Evolutionary conservation across 23 tunicate species (phyloP).

Genomic region (Clavelina lepadiformis): DNA sequence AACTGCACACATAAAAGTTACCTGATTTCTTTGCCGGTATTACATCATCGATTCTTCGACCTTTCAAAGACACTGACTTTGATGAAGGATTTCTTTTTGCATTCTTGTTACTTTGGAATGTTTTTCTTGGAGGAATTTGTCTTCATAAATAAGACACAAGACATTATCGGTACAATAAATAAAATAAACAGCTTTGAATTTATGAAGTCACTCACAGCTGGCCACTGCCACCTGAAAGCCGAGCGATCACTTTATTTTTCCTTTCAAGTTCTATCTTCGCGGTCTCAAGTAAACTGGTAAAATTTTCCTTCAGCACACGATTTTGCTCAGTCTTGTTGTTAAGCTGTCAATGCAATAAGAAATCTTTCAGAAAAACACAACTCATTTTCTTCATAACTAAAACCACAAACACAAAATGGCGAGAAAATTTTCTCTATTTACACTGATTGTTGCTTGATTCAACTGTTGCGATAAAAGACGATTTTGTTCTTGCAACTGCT

Average conservation of each 20-base stretch:
- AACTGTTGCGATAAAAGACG: conserved; percentile 20
- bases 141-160: not conserved
- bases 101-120: too few relatives aligned
- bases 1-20: not conserved
- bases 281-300: conserved; percentile 36
- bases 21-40: not conserved
- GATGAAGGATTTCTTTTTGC: not conserved
- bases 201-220: not conserved
- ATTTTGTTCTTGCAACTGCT: conserved; percentile 35
- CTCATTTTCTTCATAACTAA: too few relatives aligned
- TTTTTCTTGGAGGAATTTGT: not conserved
- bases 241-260: conserved; percentile 39
- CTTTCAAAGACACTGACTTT: not conserved
- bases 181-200: too few relatives aligned
- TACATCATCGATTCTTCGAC: not conserved
- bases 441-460: conserved; percentile 16
- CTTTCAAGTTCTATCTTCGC: conserved; percentile 41
- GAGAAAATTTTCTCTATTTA: too few relatives aligned
- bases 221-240: conserved; percentile 4
- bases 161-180: too few relatives aligned
- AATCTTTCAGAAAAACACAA: too few relatives aligned
- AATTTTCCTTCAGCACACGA: conserved; percentile 23
- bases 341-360: conserved; percentile 19
- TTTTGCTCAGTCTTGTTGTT: conserved; percentile 8
- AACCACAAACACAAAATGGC: too few relatives aligned